A percentile compares a stretch with the other conserved stretches of the same genome.
Evolutionary conservation across 2,797 vertebrate species (phyloP).

Genomic region (Sylvilagus floridanus): DNA sequence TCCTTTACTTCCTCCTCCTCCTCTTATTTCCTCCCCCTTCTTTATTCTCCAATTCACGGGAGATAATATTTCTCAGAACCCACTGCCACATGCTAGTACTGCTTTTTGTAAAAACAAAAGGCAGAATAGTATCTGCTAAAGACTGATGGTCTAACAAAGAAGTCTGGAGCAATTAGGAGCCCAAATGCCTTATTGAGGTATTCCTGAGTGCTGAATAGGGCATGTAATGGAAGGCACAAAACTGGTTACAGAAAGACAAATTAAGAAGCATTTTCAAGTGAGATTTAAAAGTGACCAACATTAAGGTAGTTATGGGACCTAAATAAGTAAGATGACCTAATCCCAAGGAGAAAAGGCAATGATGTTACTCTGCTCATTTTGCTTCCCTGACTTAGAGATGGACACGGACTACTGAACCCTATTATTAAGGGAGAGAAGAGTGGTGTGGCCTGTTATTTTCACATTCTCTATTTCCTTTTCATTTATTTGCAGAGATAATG

Average conservation of each 20-base stretch:
- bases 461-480: background rate
- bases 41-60: background rate
- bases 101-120: background rate
- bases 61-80: background rate
- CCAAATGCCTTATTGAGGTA: background rate
- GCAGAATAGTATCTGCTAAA: background rate
- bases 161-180: background rate
- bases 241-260: background rate
- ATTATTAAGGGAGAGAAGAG: background rate
- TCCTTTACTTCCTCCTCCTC: background rate
- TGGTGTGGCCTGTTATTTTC: background rate
- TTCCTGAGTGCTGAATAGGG: background rate
- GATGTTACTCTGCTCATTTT: background rate
- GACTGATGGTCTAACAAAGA: background rate
- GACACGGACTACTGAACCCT: background rate
- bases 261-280: background rate
- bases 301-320: background rate
- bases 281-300: background rate
- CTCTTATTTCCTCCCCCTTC: background rate
- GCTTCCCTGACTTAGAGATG: background rate
- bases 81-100: background rate
- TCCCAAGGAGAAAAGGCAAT: background rate
- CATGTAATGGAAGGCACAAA: background rate
- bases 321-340: background rate
- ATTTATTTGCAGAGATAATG: background rate